A percentile compares a stretch with the other conserved stretches of the same genome.
Conservation (phyloP, 2,888 invertebrate species). For the Mesoligia furuncula region DNA sequence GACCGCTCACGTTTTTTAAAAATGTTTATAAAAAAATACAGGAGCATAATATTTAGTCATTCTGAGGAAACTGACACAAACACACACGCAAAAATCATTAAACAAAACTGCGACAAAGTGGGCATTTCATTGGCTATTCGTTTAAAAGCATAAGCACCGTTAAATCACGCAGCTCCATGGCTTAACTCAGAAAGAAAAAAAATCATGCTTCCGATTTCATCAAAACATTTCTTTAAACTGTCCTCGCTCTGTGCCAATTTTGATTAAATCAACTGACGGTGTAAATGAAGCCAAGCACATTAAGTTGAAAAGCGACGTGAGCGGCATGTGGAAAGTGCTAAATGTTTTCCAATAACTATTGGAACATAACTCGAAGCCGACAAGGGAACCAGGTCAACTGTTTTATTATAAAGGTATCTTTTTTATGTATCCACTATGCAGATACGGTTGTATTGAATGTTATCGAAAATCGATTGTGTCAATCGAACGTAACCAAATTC, state of each 20-base stretch:
- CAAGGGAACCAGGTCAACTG: slow-evolving; percentile 46
- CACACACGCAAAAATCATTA: background rate
- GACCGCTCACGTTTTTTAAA: too few species aligned
- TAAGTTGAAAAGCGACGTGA: slow-evolving; percentile 72
- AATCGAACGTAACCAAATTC: background rate
- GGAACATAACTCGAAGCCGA: slow-evolving; percentile 55
- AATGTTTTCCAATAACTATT: slow-evolving; percentile 80
- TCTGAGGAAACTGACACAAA: background rate
- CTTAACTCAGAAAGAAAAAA: background rate
- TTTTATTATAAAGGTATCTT: slow-evolving; percentile 14
- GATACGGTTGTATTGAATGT: slow-evolving; percentile 14
- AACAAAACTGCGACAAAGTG: background rate
- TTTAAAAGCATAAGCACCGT: background rate
- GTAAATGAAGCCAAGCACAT: slow-evolving; percentile 68
- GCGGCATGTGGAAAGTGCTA: slow-evolving; percentile 73
- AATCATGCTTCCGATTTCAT: background rate
- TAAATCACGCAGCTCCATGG: background rate
- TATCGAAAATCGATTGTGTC: background rate
- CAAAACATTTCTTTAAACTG: background rate
- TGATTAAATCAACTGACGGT: slow-evolving; percentile 51
- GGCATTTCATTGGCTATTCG: background rate
- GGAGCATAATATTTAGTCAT: background rate
- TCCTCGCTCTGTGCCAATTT: background rate
- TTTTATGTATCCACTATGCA: slow-evolving; percentile 11
- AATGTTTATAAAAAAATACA: too few species aligned